Evolutionary conservation across 2,113 vertebrate species (phyloP).

Genomic region (Pangasianodon hypophthalmus): DNA sequence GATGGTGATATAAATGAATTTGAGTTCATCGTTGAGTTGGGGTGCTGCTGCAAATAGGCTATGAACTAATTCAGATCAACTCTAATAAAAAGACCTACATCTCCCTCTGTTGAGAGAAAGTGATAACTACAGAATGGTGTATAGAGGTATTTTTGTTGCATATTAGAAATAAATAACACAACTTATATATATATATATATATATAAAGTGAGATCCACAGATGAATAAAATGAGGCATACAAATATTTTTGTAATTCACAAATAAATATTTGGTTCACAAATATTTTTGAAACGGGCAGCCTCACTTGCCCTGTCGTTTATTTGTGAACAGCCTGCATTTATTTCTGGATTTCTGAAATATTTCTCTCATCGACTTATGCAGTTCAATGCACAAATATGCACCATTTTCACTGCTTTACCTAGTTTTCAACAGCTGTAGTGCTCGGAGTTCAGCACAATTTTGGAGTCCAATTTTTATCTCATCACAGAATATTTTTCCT

Average conservation of each 20-base stretch:
- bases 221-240: background rate
- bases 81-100: background rate
- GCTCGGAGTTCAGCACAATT: background rate
- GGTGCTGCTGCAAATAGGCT: background rate
- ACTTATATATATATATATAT: background rate
- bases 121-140: background rate
- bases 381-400: too few relatives aligned
- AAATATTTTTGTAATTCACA: background rate
- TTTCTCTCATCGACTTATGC: background rate
- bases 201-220: background rate
- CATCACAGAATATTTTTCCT: background rate
- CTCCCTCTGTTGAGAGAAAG: conserved; percentile 17
- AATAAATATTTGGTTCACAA: background rate
- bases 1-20: background rate
- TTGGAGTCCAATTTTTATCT: background rate
- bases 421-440: background rate
- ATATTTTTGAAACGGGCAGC: too few relatives aligned
- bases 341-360: background rate
- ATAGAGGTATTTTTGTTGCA: background rate
- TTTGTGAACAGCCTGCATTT: background rate
- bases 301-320: background rate
- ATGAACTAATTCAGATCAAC: background rate
- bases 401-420: too few relatives aligned
- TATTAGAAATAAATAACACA: background rate
- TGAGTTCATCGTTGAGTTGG: too few relatives aligned